phyloP scores from a whole-genome alignment of 2,797 vertebrate species.

The Syngnathus acus region DNA sequence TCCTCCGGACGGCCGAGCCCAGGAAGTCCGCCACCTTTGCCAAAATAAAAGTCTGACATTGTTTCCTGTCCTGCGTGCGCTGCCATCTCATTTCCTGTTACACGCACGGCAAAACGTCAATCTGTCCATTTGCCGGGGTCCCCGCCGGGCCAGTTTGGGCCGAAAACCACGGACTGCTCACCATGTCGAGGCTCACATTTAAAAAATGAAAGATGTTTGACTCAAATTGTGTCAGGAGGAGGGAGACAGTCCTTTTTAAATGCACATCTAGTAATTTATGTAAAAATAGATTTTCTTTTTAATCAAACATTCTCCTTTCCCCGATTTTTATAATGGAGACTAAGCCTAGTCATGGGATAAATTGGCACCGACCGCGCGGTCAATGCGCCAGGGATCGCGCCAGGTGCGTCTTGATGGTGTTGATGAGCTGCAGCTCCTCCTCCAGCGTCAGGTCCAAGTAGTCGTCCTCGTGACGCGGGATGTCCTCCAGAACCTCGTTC shows the following conservation, averaged over 20 bases:
- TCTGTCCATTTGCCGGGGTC: neutral
- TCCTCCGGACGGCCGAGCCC: neutral
- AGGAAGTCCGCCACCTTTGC: neutral
- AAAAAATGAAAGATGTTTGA: too few relatives aligned
- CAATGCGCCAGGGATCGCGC: neutral
- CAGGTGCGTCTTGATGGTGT: conserved; percentile 75
- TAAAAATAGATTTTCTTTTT: too few relatives aligned
- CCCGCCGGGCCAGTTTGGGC: neutral
- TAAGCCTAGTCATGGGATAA: too few relatives aligned
- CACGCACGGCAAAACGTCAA: neutral
- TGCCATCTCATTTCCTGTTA: neutral
- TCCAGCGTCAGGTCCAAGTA: conserved; percentile 92
- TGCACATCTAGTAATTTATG: too few relatives aligned
- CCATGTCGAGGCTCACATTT: too few relatives aligned
- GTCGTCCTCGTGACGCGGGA: conserved; percentile 89
- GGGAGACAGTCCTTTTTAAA: too few relatives aligned
- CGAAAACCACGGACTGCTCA: too few relatives aligned
- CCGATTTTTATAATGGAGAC: too few relatives aligned
- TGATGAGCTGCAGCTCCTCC: conserved; percentile 83
- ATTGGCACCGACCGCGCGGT: neutral
- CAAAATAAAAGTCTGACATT: conserved; percentile 2
- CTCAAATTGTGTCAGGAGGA: too few relatives aligned
- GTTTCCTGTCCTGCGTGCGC: neutral
- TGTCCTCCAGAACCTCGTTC: conserved; percentile 86
- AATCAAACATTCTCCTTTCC: too few relatives aligned